These are phyloP conservation scores for Muricea muricata DNA, from an alignment of 92 coral and sea anemone genomes.

Conservation along the genomic window DNA sequence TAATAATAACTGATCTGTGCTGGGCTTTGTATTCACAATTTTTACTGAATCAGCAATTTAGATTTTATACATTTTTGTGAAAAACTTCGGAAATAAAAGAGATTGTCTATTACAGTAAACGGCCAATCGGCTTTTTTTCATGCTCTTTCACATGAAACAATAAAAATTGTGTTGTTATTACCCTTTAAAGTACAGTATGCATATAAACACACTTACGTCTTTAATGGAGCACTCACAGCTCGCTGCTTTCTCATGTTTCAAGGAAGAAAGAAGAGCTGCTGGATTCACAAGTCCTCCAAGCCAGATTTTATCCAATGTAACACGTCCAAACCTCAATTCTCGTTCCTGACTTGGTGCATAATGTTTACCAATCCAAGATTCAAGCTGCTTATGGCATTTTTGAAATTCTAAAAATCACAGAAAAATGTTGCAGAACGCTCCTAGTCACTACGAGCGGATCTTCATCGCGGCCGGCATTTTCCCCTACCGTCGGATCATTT, in stretches of 20 bases:
- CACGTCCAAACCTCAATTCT: slow-evolving; percentile 78
- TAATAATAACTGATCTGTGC: too few relatives aligned
- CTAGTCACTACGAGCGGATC: too few relatives aligned
- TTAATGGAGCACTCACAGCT: slow-evolving; percentile 75
- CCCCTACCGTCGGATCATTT: too few relatives aligned
- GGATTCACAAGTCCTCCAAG: slow-evolving; percentile 97
- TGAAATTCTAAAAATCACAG: slow-evolving; percentile 80
- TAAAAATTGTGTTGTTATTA: too few relatives aligned
- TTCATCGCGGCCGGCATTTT: too few relatives aligned
- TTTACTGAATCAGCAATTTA: too few relatives aligned
- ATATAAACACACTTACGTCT: slow-evolving; percentile 56
- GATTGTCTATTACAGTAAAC: too few relatives aligned
- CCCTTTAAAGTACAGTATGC: neutral
- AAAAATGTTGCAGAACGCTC: neutral
- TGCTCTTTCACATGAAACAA: too few relatives aligned
- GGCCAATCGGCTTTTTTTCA: too few relatives aligned
- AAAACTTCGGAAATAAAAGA: too few relatives aligned
- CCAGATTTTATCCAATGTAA: slow-evolving; percentile 85
- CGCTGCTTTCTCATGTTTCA: slow-evolving; percentile 90
- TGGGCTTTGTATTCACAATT: too few relatives aligned
- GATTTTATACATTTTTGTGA: too few relatives aligned
- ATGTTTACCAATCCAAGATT: slow-evolving; percentile 79
- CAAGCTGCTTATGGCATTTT: slow-evolving; percentile 82
- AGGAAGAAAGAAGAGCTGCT: slow-evolving; percentile 81
- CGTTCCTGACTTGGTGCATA: slow-evolving; percentile 74